Conservation (phyloP, 2,888 invertebrate species). For the Euplagia quadripunctaria region DNA sequence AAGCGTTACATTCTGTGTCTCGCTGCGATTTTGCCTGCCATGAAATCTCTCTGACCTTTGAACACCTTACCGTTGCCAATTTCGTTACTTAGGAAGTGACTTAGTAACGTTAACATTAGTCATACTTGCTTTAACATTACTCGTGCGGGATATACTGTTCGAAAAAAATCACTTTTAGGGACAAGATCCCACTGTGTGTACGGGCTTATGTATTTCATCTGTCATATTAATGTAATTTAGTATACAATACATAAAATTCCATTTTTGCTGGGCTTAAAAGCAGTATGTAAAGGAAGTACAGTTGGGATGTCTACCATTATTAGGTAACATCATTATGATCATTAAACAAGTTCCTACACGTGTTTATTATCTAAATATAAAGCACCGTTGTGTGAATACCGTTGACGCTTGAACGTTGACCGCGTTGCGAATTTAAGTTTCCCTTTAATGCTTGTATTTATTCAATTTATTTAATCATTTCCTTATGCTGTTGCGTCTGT, state of each 20-base stretch:
- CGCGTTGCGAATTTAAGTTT: conserved; percentile 72
- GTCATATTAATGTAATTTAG: background rate
- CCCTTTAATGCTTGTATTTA: conserved; percentile 60
- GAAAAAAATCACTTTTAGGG: too few species aligned
- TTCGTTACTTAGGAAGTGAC: conserved; percentile 50
- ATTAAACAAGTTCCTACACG: conserved; percentile 71
- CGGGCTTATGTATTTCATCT: background rate
- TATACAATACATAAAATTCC: too few species aligned
- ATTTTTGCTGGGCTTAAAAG: background rate
- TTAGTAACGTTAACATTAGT: conserved; percentile 26
- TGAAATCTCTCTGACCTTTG: conserved; percentile 58
- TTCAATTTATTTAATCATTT: conserved; percentile 59
- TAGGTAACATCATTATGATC: conserved; percentile 66
- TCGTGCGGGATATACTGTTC: too few species aligned
- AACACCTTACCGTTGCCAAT: conserved; percentile 50
- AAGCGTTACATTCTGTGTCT: conserved; percentile 66
- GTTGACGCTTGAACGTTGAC: conserved; percentile 74
- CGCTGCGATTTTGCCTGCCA: conserved; percentile 56
- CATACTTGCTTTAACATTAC: background rate
- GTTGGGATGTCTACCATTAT: conserved; percentile 61
- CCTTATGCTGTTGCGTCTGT: conserved; percentile 37
- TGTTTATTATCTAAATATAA: conserved; percentile 77
- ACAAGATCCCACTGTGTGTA: background rate
- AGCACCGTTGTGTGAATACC: conserved; percentile 79
- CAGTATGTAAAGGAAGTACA: conserved; percentile 62